Percentiles rank a stretch among this genome's conserved stretches.
phyloP scores from a whole-genome alignment of 2,797 vertebrate genomes.

The Cygnus olor region DNA sequence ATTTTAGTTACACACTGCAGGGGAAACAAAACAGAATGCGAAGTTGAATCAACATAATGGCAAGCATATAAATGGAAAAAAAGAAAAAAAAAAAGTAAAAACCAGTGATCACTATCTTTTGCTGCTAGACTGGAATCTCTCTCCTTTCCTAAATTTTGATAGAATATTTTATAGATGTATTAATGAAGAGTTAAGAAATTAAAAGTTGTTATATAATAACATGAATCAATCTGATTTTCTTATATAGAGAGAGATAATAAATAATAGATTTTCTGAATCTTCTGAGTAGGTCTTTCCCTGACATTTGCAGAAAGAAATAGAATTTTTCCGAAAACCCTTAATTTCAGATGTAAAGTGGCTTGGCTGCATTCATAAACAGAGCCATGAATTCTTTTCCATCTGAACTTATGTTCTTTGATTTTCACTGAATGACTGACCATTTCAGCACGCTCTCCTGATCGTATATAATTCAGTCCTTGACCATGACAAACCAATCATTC shows the following conservation, averaged over 20 bases:
- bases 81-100: rapidly evolving
- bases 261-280: not conserved
- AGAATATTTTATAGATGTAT: not conserved
- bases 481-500: constrained; percentile 76
- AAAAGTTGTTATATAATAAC: not conserved
- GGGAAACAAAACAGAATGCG: not conserved
- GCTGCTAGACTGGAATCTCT: not conserved
- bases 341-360: constrained; percentile 60
- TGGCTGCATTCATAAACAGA: constrained; percentile 46
- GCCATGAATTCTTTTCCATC: constrained; percentile 53
- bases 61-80: not conserved
- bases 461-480: constrained; percentile 71
- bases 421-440: constrained; percentile 75
- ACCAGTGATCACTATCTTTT: not conserved
- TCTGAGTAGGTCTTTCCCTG: not conserved
- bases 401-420: constrained; percentile 72
- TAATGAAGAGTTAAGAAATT: not conserved
- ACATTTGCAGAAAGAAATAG: not conserved
- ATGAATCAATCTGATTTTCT: not conserved
- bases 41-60: not conserved
- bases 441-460: constrained; percentile 71
- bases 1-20: not conserved
- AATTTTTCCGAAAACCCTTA: not conserved
- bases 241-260: not conserved
- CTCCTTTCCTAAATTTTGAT: not conserved